Conservation (phyloP, 1,140 invertebrate genomes). For the Caenorhabditis briggsae region DNA sequence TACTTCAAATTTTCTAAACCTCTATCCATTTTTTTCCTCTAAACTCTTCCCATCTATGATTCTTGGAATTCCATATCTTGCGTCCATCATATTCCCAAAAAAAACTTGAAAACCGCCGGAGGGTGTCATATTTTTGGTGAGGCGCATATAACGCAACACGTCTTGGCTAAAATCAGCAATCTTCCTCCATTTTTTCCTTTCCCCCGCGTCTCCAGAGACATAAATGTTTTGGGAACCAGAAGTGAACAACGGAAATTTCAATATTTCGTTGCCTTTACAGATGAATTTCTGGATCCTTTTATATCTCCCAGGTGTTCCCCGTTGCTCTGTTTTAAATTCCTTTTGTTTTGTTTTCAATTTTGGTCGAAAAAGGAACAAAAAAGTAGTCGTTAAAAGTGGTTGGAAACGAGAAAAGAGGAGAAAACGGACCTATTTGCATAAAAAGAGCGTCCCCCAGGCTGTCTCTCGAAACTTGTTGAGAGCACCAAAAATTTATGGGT, state of each 20-base stretch:
- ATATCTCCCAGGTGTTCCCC: not conserved
- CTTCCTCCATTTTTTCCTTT: constrained; percentile 39
- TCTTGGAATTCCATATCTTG: not conserved
- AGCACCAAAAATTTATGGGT: constrained; percentile 52
- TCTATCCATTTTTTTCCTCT: too few species aligned
- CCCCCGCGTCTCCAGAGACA: constrained; percentile 38
- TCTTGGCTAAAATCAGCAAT: constrained; percentile 47
- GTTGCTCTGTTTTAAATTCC: not conserved
- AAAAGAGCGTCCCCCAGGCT: constrained; percentile 23
- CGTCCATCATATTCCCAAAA: constrained; percentile 28
- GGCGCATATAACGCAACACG: constrained; percentile 39
- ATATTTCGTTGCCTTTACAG: too few species aligned
- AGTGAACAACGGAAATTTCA: not conserved
- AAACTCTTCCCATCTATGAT: not conserved
- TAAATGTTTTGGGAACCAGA: constrained; percentile 40
- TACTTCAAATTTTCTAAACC: not conserved
- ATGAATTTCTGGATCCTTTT: not conserved
- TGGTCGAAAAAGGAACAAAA: constrained; percentile 19
- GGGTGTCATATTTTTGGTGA: constrained; percentile 34
- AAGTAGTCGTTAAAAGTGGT: constrained; percentile 39
- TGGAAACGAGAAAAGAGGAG: constrained; percentile 17
- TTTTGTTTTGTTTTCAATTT: constrained; percentile 1
- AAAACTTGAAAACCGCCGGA: constrained; percentile 49
- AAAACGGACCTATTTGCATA: constrained; percentile 41
- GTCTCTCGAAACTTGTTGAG: constrained; percentile 38